Evolutionary conservation across 2,888 invertebrate species (phyloP), one percentile per base, ranked within the genome.

Genomic region (Ophraella communa): DNA sequence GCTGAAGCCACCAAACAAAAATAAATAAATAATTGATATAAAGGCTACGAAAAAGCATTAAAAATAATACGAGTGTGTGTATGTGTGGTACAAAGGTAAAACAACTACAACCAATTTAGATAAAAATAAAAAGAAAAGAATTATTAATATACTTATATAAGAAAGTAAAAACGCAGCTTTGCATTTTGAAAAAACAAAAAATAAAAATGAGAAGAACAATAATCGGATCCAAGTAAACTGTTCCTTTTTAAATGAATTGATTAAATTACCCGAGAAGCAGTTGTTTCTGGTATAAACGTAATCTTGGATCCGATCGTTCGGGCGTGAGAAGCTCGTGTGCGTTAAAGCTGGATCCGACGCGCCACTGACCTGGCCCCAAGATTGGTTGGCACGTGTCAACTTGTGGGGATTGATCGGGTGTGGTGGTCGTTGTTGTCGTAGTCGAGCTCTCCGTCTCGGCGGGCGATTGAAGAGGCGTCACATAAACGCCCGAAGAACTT

Each of bases 361-460:
- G 49, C 59, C 79, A 81, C 82, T 83, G 83, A 83, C 83, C 83
- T 83, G 81, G 81, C 79, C 81, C 79, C 74, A 79, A 82, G 80
- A 79, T 79, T 77, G 75, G 77, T 73, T 75, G 76, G 76, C 73
- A 78, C 74, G 73, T 71, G 77, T 77, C 76, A 73, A 74, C 70
- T 68, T 67, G 63, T 64, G 73, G 73, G 57, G 62, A 57, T 72
- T 72, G 74, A 64, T 71, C 75, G 76, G 68, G 69, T 71, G 69
- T 56, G 35, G 62, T 47, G 71, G 76, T 76, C 72, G 62, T 33
- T 71, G 69, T 56, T 23, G 62, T 47, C 71, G 76, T 76, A 72
- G 62, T 33, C 71, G 76, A 76, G 72, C 74, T 73, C 71, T 75
- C 64, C 69, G 71, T 72, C 59, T 70, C 73, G 64, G 73, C 66